These are phyloP conservation scores for Falco columbarius DNA, from an alignment of 2,797 vertebrate genomes.

Conservation along the genomic window DNA sequence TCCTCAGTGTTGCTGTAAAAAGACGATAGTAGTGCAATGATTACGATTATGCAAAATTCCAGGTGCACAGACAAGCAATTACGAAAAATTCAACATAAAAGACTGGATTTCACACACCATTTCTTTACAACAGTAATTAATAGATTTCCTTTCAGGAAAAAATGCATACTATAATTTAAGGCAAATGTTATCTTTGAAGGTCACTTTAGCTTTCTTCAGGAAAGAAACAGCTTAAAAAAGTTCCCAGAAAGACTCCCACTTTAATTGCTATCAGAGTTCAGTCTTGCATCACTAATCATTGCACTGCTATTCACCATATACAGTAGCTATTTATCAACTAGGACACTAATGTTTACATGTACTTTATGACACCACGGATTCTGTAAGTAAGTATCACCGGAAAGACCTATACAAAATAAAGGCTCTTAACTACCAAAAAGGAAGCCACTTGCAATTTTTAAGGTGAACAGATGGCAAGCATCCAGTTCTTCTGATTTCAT, in stretches of 20 bases:
- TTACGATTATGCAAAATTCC: neutral
- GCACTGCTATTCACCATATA: constrained; percentile 22
- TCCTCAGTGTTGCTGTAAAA: constrained; percentile 51
- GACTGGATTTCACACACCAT: neutral
- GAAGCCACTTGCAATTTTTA: constrained; percentile 35
- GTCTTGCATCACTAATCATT: constrained; percentile 6
- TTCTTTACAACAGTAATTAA: neutral
- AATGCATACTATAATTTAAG: constrained; percentile 2
- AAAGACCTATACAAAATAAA: constrained; percentile 53
- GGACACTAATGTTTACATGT: neutral
- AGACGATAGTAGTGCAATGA: constrained; percentile 43
- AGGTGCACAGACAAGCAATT: neutral
- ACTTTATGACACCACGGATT: constrained; percentile 41
- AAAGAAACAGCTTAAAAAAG: constrained; percentile 28
- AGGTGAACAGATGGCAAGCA: constrained; percentile 10
- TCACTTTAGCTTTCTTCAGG: constrained; percentile 39
- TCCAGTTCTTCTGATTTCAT: neutral
- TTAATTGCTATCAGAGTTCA: neutral
- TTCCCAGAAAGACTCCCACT: neutral
- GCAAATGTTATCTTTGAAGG: constrained; percentile 60
- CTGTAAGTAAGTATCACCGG: constrained; percentile 27
- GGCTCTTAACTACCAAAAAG: constrained; percentile 35
- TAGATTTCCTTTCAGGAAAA: neutral
- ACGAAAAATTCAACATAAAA: neutral
- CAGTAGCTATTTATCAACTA: neutral